These are phyloP conservation scores for Ophonus ardosiacus DNA, from an alignment of 2,888 invertebrate species.

Conservation along the genomic window DNA sequence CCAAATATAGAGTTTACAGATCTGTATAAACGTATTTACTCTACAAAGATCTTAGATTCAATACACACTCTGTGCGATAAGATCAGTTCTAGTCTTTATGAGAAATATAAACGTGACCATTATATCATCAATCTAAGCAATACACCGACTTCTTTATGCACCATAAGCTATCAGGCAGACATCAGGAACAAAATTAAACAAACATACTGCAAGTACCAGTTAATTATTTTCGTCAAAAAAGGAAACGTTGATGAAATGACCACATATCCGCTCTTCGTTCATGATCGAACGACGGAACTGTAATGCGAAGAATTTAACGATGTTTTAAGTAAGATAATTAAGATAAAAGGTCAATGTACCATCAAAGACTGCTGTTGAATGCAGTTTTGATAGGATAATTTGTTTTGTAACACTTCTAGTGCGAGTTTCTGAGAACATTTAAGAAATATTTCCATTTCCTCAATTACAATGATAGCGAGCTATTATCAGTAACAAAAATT, in stretches of 20 bases:
- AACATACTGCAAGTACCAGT: conserved; percentile 12
- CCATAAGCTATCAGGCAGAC: conserved; percentile 15
- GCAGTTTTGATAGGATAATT: conserved; percentile 44
- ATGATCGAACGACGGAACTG: too few species aligned
- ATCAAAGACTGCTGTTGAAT: conserved; percentile 33
- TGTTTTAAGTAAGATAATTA: conserved; percentile 36
- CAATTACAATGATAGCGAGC: not conserved
- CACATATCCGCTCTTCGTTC: not conserved
- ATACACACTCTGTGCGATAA: conserved; percentile 28
- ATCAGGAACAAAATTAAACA: conserved; percentile 33
- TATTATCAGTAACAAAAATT: conserved; percentile 9
- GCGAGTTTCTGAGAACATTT: conserved; percentile 11
- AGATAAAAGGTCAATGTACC: conserved; percentile 27
- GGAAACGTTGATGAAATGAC: conserved; percentile 1
- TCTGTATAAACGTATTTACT: conserved; percentile 21
- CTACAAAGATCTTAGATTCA: conserved; percentile 14
- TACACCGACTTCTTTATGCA: conserved; percentile 38
- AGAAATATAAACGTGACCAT: conserved; percentile 44
- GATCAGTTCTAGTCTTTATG: conserved; percentile 25
- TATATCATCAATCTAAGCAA: conserved; percentile 27
- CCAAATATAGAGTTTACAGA: conserved; percentile 24
- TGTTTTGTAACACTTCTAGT: conserved; percentile 33
- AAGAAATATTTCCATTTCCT: conserved; percentile 23
- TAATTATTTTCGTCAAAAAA: conserved; percentile 7
- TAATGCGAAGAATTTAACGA: conserved; percentile 21